Evolutionary conservation across 2,113 vertebrate genomes (phyloP).

Genomic region (Colossoma macropomum): DNA sequence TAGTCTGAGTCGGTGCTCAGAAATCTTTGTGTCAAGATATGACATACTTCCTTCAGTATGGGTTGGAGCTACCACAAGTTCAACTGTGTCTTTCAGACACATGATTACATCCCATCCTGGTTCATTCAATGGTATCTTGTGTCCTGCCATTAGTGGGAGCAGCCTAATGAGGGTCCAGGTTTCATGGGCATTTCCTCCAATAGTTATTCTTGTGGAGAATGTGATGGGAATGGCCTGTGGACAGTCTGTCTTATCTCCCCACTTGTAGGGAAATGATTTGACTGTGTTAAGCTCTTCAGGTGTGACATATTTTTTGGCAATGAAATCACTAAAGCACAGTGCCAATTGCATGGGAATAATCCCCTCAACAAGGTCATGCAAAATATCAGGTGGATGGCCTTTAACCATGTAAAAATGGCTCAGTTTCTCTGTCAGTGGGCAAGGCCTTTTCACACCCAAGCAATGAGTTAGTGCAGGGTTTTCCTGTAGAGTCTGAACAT

Average conservation of each 20-base stretch:
- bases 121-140: slow-evolving; percentile 32
- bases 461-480: slow-evolving; percentile 13
- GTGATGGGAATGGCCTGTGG: slow-evolving; percentile 9
- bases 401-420: slow-evolving; percentile 27
- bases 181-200: too few relatives aligned
- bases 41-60: slow-evolving; percentile 42
- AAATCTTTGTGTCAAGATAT: too few relatives aligned
- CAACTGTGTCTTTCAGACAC: slow-evolving; percentile 42
- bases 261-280: slow-evolving; percentile 33
- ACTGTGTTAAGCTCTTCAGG: slow-evolving; percentile 31
- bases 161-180: too few relatives aligned
- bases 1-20: too few relatives aligned
- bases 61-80: slow-evolving; percentile 36
- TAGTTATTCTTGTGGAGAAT: neutral
- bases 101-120: slow-evolving; percentile 43
- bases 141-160: slow-evolving; percentile 34
- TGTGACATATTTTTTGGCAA: too few relatives aligned
- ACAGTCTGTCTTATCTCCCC: slow-evolving; percentile 14
- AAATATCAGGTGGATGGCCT: slow-evolving; percentile 46
- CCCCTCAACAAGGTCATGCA: slow-evolving; percentile 32
- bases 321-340: slow-evolving; percentile 40
- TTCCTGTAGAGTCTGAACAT: slow-evolving; percentile 14
- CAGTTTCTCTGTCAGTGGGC: slow-evolving; percentile 41
- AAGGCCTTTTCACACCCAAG: slow-evolving; percentile 40
- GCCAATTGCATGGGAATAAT: slow-evolving; percentile 21